Evolutionary conservation across 1,140 invertebrate genomes (phyloP), one percentile per base, ranked within the genome.

Genomic region (Zaprionus taronus): DNA sequence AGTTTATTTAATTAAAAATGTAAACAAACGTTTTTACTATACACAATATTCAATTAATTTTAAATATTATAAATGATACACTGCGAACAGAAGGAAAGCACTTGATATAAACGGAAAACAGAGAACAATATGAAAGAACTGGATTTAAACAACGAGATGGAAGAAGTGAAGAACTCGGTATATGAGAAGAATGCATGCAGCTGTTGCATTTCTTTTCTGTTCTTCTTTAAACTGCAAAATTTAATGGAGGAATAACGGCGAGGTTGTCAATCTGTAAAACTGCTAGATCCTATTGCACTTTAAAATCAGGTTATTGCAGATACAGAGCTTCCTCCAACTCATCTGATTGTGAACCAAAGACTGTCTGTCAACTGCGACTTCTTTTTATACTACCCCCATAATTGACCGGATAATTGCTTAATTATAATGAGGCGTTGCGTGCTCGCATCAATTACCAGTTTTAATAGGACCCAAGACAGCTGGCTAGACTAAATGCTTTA

Each of bases 281-380:
- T 20, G 1, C 1, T 20, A 20, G 20, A 20, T 20, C 1, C 20
- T 20, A 20, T 20, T 20, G 20, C n/a, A n/a, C n/a, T n/a, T n/a
- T n/a, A n/a, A n/a, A n/a, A n/a, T n/a, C n/a, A n/a, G n/a, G n/a
- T n/a, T n/a, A n/a, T 20, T 20, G 20, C 12, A 7, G 6, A 78
- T 7, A 36, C 51, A 77, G 6, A 67, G 56, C 24, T 22, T 41
- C 6, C 26, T 31, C 51, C 51, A 14, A 15, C 41, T 5, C 0
- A 62, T 15, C 7, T 67, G 72, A 5, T 62, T 14, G 4, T 61
- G 9, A 70, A 31, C 3, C 81, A 81, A 6, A 83, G 36, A 31
- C 31, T 0, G 61, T 2, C 11, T 72, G 66, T 77, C 83, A 86
- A n/a, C 14, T 17, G 17, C 11, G 26, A 20, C n/a, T 36, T 28